These are phyloP conservation scores for Cyrtonyx montezumae DNA, from an alignment of 2,113 vertebrate species.

Conservation along the genomic window DNA sequence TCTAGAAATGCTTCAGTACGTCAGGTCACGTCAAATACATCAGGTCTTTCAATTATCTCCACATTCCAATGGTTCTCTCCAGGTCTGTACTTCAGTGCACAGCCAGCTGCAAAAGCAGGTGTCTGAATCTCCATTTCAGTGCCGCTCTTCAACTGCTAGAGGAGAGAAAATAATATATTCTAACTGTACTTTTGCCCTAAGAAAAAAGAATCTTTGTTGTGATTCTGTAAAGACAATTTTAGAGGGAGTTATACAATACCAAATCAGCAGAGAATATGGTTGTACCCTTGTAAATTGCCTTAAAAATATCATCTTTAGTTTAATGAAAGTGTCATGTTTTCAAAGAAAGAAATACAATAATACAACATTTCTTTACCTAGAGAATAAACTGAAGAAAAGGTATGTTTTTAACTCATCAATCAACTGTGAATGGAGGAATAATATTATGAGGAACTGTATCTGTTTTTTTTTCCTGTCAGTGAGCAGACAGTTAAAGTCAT, in stretches of 20 bases:
- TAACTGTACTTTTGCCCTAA: background rate
- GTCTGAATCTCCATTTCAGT: background rate
- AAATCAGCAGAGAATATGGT: background rate
- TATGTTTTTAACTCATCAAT: conserved; percentile 1
- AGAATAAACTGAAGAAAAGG: conserved; percentile 8
- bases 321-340: background rate
- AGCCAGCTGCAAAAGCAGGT: background rate
- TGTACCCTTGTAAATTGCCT: background rate
- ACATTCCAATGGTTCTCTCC: background rate
- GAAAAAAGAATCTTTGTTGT: background rate
- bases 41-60: conserved; percentile 27
- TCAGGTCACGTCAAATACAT: background rate
- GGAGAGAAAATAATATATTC: background rate
- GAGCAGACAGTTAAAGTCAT: conserved; percentile 23
- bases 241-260: conserved; percentile 16
- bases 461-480: background rate
- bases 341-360: background rate
- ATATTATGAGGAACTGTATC: background rate
- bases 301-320: conserved; percentile 11
- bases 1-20: background rate
- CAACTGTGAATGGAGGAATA: conserved; percentile 6
- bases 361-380: background rate
- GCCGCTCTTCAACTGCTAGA: background rate
- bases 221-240: background rate
- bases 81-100: background rate